Base-by-base conservation (phyloP, 2,888 invertebrate species). In the Hydriomena furcata region DNA sequence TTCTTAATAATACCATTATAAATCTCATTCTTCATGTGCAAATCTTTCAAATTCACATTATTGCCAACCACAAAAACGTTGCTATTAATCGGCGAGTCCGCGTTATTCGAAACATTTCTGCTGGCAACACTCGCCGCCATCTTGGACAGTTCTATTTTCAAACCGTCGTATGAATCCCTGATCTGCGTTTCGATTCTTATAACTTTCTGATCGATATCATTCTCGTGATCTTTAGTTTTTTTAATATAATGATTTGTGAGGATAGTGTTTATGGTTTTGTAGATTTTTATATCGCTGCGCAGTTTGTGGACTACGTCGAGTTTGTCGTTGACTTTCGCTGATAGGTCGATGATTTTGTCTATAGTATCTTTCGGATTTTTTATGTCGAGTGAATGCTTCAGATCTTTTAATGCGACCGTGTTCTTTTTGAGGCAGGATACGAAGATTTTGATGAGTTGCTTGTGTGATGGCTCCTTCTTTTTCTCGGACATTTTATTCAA, bases 241-340 rank as follows among this genome's bases (percentile, higher is more conserved):
- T 87, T 89, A 30, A 89, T 78, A 8, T 89, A 89, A 58, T 89
- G 87, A 31, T 89, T 88, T 0, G 88, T 87, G n/a, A 90, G 42
- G 7, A 90, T 83, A 0, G 90, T 88, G 47, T 90, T 90, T 1
- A 90, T 83, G 0, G 90, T 88, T 77, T 74, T 80, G 34, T 83
- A 90, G 60, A 89, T 86, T 78, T 87, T 90, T 0, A 90, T 88
- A 38, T 90, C 90, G 68, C 82, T 89, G 49, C 90, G 68, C 37
- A 90, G 61, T 68, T 88, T 89, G 47, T 84, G 74, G 0, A 90
- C 82, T 0, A 84, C 65, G 24, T 89, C 87, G 17, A 90, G 76
- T 76, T 89, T 90, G n/a, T 89, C 84, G 74, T 90, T 82, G 3
- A 87, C 73, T 0, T 76, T 75, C 5, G 76, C 80, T 43, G 85